Percentiles rank a stretch among this genome's conserved stretches.
Conservation (phyloP, 2,113 vertebrate species). For the Hippocampus comes region DNA sequence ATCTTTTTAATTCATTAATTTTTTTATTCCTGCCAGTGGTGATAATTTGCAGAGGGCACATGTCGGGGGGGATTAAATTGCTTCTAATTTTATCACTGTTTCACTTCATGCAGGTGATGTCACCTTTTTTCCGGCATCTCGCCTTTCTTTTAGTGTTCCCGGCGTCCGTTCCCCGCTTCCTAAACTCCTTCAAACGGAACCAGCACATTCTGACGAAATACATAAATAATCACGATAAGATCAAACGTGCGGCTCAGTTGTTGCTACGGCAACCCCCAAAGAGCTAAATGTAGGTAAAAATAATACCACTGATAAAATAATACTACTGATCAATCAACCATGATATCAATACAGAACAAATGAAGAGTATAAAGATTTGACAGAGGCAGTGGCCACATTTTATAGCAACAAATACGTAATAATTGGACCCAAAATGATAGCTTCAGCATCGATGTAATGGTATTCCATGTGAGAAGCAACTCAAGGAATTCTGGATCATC, state of each 20-base stretch:
- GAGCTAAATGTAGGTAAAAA: not conserved
- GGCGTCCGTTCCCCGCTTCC: not conserved
- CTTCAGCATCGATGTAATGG: too few relatives aligned
- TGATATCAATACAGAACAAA: too few relatives aligned
- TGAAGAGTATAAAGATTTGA: too few relatives aligned
- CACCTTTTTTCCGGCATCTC: not conserved
- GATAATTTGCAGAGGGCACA: not conserved
- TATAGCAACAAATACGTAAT: too few relatives aligned
- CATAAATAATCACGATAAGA: not conserved
- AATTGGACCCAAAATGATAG: too few relatives aligned
- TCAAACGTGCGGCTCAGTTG: not conserved
- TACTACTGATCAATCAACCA: not conserved
- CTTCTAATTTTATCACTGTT: not conserved
- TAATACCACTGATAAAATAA: not conserved
- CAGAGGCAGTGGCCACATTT: too few relatives aligned
- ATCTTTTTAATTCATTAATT: not conserved
- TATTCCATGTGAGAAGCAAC: too few relatives aligned
- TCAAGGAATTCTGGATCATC: too few relatives aligned
- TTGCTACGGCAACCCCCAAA: not conserved
- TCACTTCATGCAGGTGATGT: not conserved
- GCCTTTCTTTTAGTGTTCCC: not conserved
- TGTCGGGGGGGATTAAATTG: not conserved
- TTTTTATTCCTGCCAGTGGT: not conserved
- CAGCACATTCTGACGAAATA: not conserved
- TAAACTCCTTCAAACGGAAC: not conserved